Conservation (phyloP, 2,888 invertebrate species). For the Diaprepes abbreviatus region DNA sequence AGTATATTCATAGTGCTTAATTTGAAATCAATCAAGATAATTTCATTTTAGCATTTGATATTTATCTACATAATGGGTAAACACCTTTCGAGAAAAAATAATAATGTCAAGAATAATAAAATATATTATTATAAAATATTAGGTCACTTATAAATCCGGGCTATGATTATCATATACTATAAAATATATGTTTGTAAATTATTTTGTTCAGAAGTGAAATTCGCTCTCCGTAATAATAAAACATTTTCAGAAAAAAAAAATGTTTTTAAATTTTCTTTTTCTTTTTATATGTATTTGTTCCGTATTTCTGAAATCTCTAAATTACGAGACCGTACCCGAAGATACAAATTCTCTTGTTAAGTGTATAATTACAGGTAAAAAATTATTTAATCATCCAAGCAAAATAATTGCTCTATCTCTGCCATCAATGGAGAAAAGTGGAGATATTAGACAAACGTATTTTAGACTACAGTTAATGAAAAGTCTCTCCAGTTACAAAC, state of each 20-base stretch:
- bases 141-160: too few species aligned
- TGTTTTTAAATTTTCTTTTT: background rate
- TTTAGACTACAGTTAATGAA: background rate
- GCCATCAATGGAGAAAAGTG: background rate
- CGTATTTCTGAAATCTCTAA: background rate
- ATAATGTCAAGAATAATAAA: too few species aligned
- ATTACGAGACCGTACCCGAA: too few species aligned
- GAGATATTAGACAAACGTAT: background rate
- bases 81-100: too few species aligned
- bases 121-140: too few species aligned
- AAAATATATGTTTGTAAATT: too few species aligned
- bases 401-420: conserved; percentile 20
- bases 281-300: background rate
- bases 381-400: background rate
- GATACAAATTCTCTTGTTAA: conserved; percentile 3
- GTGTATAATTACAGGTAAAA: conserved; percentile 15
- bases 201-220: too few species aligned
- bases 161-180: too few species aligned
- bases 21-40: too few species aligned
- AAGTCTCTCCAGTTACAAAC: background rate
- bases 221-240: background rate
- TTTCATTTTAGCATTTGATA: too few species aligned
- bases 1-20: too few species aligned
- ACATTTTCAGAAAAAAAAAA: background rate
- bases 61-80: too few species aligned